Evolutionary conservation across 2,113 vertebrate genomes (phyloP), one percentile per base, ranked within the genome.

Genomic region (Forbesichthys papilliferus): DNA sequence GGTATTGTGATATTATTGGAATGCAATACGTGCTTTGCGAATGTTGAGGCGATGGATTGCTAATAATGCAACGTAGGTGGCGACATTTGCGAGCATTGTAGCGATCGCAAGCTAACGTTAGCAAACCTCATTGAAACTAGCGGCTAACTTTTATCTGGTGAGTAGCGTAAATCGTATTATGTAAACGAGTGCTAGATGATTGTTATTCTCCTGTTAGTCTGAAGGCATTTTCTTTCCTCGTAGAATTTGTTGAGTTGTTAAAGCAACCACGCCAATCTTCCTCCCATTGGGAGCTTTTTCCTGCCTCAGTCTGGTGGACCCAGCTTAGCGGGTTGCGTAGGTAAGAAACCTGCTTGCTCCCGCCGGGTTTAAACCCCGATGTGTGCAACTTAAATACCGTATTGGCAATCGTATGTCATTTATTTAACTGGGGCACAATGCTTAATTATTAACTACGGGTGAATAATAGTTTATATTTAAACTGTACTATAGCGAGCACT

Each of bases 221-320:
- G 80, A 89, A 89, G 73, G 78, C 77, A 72, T 85, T 84, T 87
- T 87, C 82, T 90, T 86, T 88, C 69, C 82, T 72, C 64, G 68
- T 91, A 93, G 92, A 90, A 84, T 85, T 87, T 85, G 82, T 91
- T 92, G 89, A 93, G 78, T 90, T 84, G 84, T 90, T 90, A 90
- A 92, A 86, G 87, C 80, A 75, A 84, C 84, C 85, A 70, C 84
- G 68, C 84, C 84, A 85, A 79, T 87, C 87, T 65, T 87, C 86
- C 79, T 89, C 85, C 88, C 78, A 82, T 86, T 67, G 81, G 86
- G 85, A 75, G 84, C 71, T 87, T 87, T 86, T 88, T 80, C 79
- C 84, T 85, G 85, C 77, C 83, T 87, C 84, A 87, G 82, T 88
- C 88, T 91, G 91, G 90, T 90, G 90, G 88, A 89, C 82, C 81